A percentile compares a stretch with the other conserved stretches of the same genome.
Evolutionary conservation across 2,113 vertebrate species (phyloP).

Genomic region (Lota lota): DNA sequence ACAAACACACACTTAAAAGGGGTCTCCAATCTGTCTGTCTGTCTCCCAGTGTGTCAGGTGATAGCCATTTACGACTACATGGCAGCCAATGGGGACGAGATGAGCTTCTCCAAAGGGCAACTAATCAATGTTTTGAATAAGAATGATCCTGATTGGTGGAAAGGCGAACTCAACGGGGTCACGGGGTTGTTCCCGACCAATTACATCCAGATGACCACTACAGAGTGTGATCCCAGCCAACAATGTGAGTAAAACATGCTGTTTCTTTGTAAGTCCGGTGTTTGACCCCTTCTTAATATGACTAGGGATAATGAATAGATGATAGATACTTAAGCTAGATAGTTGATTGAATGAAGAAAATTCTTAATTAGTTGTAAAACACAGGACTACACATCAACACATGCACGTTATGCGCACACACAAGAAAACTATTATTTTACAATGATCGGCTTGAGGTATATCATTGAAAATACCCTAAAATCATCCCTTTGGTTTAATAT

Average conservation of each 20-base stretch:
- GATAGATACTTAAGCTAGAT: no score
- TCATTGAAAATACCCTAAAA: no score
- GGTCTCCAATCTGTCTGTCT: neutral
- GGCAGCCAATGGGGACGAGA: conserved; percentile 88
- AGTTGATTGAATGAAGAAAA: no score
- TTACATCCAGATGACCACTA: conserved; percentile 88
- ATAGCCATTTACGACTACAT: conserved; percentile 93
- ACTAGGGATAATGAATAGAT: no score
- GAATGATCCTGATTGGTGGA: conserved; percentile 94
- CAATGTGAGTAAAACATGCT: conserved; percentile 84
- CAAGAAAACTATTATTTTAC: no score
- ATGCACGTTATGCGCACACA: no score
- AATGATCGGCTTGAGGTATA: no score
- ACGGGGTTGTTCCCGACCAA: conserved; percentile 93
- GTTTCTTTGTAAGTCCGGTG: neutral
- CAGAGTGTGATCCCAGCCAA: conserved; percentile 88
- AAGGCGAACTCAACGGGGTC: conserved; percentile 83
- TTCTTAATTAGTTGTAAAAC: no score
- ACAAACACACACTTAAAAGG: neutral
- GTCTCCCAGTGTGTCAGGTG: conserved; percentile 85
- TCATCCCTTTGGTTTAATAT: no score
- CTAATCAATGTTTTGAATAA: conserved; percentile 88
- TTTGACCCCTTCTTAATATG: neutral
- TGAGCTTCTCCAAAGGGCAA: conserved; percentile 91
- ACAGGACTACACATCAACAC: no score